phyloP scores from a whole-genome alignment of 2,888 invertebrate genomes.

The Chydorus sphaericus region DNA sequence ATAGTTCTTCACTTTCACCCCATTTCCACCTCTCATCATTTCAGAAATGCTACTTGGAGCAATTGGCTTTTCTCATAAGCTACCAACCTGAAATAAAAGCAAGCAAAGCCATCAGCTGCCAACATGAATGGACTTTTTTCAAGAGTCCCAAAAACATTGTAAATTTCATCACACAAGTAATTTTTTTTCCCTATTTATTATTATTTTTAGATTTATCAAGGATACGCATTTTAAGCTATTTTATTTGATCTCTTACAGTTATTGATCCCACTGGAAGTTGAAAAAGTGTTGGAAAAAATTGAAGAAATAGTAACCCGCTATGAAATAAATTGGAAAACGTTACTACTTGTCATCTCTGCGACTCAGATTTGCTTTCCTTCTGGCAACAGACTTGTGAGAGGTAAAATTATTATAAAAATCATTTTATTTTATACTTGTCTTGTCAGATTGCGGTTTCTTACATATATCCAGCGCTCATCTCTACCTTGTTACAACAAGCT shows the following conservation, averaged over 20 bases:
- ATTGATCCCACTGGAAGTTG: slow-evolving; percentile 1
- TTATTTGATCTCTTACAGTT: background rate
- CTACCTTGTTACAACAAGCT: background rate
- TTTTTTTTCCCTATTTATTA: background rate
- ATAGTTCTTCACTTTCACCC: background rate
- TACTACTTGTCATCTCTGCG: background rate
- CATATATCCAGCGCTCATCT: background rate
- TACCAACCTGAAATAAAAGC: background rate
- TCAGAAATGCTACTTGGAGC: background rate
- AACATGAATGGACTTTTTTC: background rate
- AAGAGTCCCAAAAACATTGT: background rate
- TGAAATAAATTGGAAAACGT: background rate
- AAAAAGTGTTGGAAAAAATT: background rate
- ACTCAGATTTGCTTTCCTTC: background rate
- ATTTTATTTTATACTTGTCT: no score
- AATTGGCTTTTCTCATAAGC: background rate
- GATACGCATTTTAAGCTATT: no score
- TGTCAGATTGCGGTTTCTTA: no score
- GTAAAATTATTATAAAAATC: no score
- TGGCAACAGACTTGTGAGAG: background rate
- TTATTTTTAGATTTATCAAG: background rate
- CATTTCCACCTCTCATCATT: background rate
- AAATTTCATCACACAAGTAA: background rate
- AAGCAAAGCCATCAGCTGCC: background rate
- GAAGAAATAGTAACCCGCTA: background rate